phyloP scores from a whole-genome alignment of 30 jellyfish, hydroid and myxozoan genomes.

The Morbakka virulenta region DNA sequence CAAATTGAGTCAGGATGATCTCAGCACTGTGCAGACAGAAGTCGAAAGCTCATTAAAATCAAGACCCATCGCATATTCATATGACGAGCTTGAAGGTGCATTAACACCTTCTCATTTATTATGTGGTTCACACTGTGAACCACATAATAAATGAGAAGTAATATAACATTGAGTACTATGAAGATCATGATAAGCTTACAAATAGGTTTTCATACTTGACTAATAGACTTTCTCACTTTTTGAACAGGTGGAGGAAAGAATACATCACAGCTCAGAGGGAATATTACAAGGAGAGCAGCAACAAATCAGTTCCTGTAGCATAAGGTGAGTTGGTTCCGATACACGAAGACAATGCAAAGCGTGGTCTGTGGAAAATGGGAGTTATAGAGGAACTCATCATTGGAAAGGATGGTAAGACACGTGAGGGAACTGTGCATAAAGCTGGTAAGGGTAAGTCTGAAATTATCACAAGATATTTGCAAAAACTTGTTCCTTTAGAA shows the following conservation, averaged over 20 bases:
- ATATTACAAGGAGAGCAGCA: neutral
- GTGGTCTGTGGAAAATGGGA: slow-evolving; percentile 28
- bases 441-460: slow-evolving; percentile 41
- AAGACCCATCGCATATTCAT: slow-evolving; percentile 16
- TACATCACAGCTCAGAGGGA: slow-evolving; percentile 25
- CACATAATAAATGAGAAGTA: slow-evolving; percentile 19
- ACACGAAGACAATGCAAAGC: slow-evolving; percentile 20
- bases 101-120: slow-evolving; percentile 43
- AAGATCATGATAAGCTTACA: neutral
- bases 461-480: slow-evolving; percentile 26
- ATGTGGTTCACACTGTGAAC: no score
- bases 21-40: slow-evolving; percentile 15
- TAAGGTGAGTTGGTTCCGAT: slow-evolving; percentile 32
- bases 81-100: slow-evolving; percentile 23
- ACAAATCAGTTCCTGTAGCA: neutral
- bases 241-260: slow-evolving; percentile 30
- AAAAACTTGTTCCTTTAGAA: slow-evolving; percentile 41
- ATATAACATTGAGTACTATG: neutral
- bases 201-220: slow-evolving; percentile 12
- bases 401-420: slow-evolving; percentile 18
- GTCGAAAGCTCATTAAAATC: slow-evolving; percentile 22
- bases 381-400: slow-evolving; percentile 29
- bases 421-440: slow-evolving; percentile 40
- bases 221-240: slow-evolving; percentile 2
- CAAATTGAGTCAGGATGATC: slow-evolving; percentile 31